Base-by-base conservation (phyloP, 2,888 invertebrate species). In the Tetramorium bicarinatum region DNA sequence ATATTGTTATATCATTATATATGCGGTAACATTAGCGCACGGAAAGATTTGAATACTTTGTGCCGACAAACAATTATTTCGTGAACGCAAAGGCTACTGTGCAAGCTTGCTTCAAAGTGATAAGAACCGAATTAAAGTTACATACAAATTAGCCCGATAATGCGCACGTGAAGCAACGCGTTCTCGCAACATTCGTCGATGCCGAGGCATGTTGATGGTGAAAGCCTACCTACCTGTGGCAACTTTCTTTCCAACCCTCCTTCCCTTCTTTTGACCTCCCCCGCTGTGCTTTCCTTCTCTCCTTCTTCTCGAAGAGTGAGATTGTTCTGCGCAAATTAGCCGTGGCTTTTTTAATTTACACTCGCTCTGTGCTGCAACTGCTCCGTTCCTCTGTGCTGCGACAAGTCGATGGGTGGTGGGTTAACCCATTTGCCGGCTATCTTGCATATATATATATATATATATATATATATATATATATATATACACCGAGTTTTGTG, bases 291-390 rank as follows among this genome's bases (percentile, higher is more conserved):
- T 44, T 47, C 18, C 52, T 56, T 52, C 52, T 74, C 62, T 61
- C 34, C 41, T 71, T 67, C 56, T 82, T 71, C 54, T 80, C 84
- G 52, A 77, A 88, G 85, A 86, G 75, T 67, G 82, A 86, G 85
- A 87, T 88, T 76, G 83, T 87, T 84, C 80, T 87, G 67, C 79
- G 72, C 86, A 87, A 90, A 90, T 89, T 89, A 84, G 85, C 85
- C 84, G 85, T 86, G 85, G 84, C 82, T 89, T 89, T 89, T 91
- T 91, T 89, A 89, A 91, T 90, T 90, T 87, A 87, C 87, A 84
- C 84, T 83, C 79, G 66, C 83, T 81, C 86, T 81, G 71, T 15
- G 18, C 47, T 69, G 83, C 77, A 81, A 82, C 85, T 85, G 82
- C 80, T 86, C 79, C 44, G 44, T 69, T 77, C 69, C 44, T 79